These are phyloP conservation scores for Campoletis raptor DNA, from an alignment of 2,888 invertebrate species.

Conservation along the genomic window DNA sequence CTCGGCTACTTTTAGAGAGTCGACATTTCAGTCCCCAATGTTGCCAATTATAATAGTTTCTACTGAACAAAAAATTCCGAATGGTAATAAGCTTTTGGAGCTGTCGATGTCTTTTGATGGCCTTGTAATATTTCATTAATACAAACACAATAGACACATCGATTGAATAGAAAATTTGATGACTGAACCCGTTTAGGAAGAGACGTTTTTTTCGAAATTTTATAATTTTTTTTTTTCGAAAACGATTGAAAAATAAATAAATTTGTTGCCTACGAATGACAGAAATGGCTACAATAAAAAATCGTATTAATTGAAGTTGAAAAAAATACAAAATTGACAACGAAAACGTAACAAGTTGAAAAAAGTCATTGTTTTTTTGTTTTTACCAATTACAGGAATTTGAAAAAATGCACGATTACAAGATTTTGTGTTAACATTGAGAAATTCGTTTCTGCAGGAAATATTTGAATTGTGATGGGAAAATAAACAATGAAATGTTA, in stretches of 20 bases:
- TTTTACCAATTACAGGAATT: no score
- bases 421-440: not conserved
- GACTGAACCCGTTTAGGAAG: not conserved
- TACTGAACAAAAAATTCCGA: not conserved
- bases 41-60: not conserved
- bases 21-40: not conserved
- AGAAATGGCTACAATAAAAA: no score
- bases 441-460: not conserved
- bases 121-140: no score
- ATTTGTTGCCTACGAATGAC: no score
- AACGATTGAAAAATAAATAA: no score
- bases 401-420: no score
- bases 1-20: not conserved
- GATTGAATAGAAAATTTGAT: not conserved
- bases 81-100: not conserved
- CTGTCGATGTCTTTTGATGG: not conserved
- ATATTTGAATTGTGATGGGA: not conserved
- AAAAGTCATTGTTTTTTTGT: no score
- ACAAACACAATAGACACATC: not conserved
- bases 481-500: not conserved
- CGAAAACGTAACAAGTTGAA: no score
- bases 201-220: not conserved
- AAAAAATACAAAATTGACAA: no score
- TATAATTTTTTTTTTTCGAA: no score
- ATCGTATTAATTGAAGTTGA: no score